Percentiles rank a stretch among this genome's conserved stretches.
Conservation (phyloP, 2,797 vertebrate genomes). For the Urosaurus nigricauda region DNA sequence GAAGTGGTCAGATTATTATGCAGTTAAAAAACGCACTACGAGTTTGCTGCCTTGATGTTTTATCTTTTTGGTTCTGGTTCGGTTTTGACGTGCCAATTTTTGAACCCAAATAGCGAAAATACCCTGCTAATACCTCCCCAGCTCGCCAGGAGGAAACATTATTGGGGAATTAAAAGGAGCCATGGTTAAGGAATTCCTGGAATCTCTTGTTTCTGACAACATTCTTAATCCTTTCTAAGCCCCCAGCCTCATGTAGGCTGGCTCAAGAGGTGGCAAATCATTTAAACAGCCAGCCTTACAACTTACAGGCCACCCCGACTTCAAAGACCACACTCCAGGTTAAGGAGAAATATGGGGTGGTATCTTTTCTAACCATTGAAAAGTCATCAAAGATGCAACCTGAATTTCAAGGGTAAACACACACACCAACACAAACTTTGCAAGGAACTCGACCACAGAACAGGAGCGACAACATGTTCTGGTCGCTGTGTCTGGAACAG, state of each 20-base stretch:
- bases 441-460: not conserved
- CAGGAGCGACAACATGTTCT: not conserved
- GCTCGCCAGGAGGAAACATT: not conserved
- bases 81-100: not conserved
- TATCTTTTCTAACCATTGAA: not conserved
- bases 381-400: not conserved
- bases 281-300: constrained; percentile 21
- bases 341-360: not conserved
- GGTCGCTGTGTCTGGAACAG: not conserved
- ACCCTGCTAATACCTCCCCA: not conserved
- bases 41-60: not conserved
- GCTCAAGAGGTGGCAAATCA: constrained; percentile 44
- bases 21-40: not conserved
- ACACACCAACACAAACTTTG: too few species aligned
- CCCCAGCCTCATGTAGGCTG: constrained; percentile 23
- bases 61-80: not conserved
- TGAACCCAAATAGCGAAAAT: not conserved
- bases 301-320: not conserved
- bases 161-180: constrained; percentile 26
- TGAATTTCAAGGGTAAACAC: not conserved
- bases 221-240: constrained; percentile 45
- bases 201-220: constrained; percentile 49
- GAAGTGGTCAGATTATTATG: not conserved
- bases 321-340: constrained; percentile 14
- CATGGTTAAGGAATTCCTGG: constrained; percentile 40